phyloP scores from a whole-genome alignment of 1,140 invertebrate species.

The Aphidius ervi region DNA sequence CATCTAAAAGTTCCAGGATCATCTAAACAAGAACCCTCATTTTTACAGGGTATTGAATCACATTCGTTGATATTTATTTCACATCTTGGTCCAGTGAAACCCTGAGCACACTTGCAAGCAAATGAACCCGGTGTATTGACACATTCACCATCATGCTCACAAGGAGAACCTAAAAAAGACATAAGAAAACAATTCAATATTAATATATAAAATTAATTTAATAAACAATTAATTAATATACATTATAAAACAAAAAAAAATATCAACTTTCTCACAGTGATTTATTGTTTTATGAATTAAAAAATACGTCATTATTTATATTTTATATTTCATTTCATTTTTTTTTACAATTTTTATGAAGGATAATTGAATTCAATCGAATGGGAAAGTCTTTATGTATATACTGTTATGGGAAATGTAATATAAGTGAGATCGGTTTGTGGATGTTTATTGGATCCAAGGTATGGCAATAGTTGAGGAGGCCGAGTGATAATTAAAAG shows the following conservation, averaged over 20 bases:
- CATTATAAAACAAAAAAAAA: slow-evolving; percentile 1
- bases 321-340: not conserved
- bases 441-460: not conserved
- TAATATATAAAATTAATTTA: not conserved
- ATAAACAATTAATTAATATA: not conserved
- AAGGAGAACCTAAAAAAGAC: slow-evolving; percentile 69
- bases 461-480: not conserved
- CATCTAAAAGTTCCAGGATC: slow-evolving; percentile 92
- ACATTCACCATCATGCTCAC: slow-evolving; percentile 88
- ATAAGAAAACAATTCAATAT: slow-evolving; percentile 22
- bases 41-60: slow-evolving; percentile 89
- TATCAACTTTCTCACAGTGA: slow-evolving; percentile 16
- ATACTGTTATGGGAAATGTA: slow-evolving; percentile 19
- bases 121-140: slow-evolving; percentile 93
- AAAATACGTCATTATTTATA: slow-evolving; percentile 1
- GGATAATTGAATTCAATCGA: slow-evolving; percentile 24
- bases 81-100: slow-evolving; percentile 86
- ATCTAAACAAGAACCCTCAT: slow-evolving; percentile 89
- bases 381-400: slow-evolving; percentile 21
- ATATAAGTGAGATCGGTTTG: slow-evolving; percentile 12
- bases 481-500: slow-evolving; percentile 43
- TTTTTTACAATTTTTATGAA: slow-evolving; percentile 2
- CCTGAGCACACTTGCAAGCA: slow-evolving; percentile 86
- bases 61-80: slow-evolving; percentile 93
- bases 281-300: not conserved